These are phyloP conservation scores for Carpatolechia fugitivella DNA, from an alignment of 2,888 invertebrate genomes.

Conservation along the genomic window DNA sequence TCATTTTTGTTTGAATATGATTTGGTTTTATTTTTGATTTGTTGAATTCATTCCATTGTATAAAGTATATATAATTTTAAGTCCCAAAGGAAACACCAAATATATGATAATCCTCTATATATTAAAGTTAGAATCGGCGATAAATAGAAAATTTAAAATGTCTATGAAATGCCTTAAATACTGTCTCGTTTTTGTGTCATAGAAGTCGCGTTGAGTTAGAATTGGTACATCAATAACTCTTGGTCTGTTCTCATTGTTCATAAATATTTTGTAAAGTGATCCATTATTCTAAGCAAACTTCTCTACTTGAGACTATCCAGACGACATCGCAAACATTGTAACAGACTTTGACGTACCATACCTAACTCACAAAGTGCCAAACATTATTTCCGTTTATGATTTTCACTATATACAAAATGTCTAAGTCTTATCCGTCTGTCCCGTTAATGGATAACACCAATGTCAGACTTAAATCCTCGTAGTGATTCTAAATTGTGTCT, in stretches of 20 bases:
- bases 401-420: constrained; percentile 29
- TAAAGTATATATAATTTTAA: constrained; percentile 56
- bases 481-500: constrained; percentile 56
- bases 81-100: constrained; percentile 64
- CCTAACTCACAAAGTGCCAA: constrained; percentile 46
- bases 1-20: constrained; percentile 21
- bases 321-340: neutral
- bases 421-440: constrained; percentile 41
- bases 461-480: constrained; percentile 61
- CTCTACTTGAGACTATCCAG: too few species aligned
- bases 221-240: constrained; percentile 31
- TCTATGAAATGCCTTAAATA: constrained; percentile 37
- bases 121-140: constrained; percentile 35
- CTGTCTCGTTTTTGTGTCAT: constrained; percentile 27
- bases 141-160: constrained; percentile 33
- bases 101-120: constrained; percentile 47
- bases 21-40: constrained; percentile 27
- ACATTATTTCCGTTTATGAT: constrained; percentile 26
- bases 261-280: too few species aligned
- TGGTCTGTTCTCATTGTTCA: neutral
- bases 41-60: constrained; percentile 42
- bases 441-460: constrained; percentile 68
- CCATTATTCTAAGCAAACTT: too few species aligned
- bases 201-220: constrained; percentile 40
- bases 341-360: neutral